Conservation (phyloP, 2,888 invertebrate species). For the Eurytoma californica region DNA sequence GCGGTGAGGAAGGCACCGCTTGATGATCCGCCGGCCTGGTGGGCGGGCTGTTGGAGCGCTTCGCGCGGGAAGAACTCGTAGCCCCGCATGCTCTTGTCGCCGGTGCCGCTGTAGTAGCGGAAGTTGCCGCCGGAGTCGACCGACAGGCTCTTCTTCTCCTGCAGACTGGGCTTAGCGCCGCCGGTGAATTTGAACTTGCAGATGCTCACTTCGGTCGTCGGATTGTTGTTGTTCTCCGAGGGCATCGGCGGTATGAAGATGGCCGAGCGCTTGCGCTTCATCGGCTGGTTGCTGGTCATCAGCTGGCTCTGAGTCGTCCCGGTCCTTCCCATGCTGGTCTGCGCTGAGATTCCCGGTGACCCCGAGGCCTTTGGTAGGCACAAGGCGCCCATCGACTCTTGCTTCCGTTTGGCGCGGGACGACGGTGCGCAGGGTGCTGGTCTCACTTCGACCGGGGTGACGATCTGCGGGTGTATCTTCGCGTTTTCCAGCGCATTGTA, state of each 20-base stretch:
- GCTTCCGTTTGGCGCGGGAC: too few relatives aligned
- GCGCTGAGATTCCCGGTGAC: too few relatives aligned
- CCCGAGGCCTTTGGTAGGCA: too few relatives aligned
- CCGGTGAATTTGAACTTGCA: constrained; percentile 96
- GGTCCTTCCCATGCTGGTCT: too few relatives aligned
- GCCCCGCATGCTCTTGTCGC: constrained; percentile 85
- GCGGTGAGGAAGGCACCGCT: constrained; percentile 75
- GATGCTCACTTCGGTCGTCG: constrained; percentile 90
- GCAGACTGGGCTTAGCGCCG: constrained; percentile 90
- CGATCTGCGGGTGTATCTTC: constrained; percentile 48
- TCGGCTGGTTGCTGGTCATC: constrained; percentile 71
- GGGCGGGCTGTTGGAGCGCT: constrained; percentile 79
- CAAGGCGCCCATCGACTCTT: too few relatives aligned
- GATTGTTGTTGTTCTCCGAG: constrained; percentile 83
- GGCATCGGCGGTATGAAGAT: constrained; percentile 91
- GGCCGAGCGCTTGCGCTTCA: constrained; percentile 87
- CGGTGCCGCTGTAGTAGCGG: constrained; percentile 90
- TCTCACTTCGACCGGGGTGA: constrained; percentile 76
- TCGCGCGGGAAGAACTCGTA: constrained; percentile 88
- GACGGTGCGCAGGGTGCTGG: constrained; percentile 24
- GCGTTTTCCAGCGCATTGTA: constrained; percentile 41
- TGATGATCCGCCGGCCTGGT: constrained; percentile 74
- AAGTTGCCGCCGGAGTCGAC: constrained; percentile 94
- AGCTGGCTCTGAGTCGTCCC: neutral
- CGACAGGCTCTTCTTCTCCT: constrained; percentile 94